These are phyloP conservation scores for Drosophila cracens DNA, from an alignment of 2,888 invertebrate genomes.

Conservation along the genomic window DNA sequence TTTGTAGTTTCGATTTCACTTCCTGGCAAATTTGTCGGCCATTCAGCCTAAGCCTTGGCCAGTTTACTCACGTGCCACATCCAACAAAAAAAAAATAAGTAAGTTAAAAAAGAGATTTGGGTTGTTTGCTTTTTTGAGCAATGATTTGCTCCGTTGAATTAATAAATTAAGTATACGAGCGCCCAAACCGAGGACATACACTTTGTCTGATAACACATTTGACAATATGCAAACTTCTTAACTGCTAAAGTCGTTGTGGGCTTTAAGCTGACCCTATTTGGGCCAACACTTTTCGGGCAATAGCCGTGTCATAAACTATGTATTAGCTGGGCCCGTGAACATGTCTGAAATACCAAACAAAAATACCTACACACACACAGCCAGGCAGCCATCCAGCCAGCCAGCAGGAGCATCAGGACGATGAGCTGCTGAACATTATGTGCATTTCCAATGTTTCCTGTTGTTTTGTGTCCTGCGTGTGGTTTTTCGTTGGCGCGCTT, in stretches of 20 bases:
- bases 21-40: slow-evolving; percentile 28
- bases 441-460: slow-evolving; percentile 45
- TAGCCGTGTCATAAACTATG: slow-evolving; percentile 77
- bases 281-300: slow-evolving; percentile 67
- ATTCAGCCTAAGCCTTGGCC: slow-evolving; percentile 40
- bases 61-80: slow-evolving; percentile 65
- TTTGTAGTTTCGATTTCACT: slow-evolving; percentile 72
- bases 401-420: slow-evolving; percentile 1
- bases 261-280: slow-evolving; percentile 60
- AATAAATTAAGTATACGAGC: slow-evolving; percentile 70
- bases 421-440: slow-evolving; percentile 47
- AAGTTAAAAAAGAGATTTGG: slow-evolving; percentile 14
- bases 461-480: slow-evolving; percentile 33
- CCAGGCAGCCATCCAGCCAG: slow-evolving; percentile 5
- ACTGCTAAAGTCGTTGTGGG: neutral
- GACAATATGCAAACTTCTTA: slow-evolving; percentile 42
- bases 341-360: slow-evolving; percentile 74
- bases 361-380: slow-evolving; percentile 59
- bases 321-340: slow-evolving; percentile 69
- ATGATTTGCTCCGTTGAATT: slow-evolving; percentile 78
- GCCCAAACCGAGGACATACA: neutral
- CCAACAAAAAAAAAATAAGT: neutral
- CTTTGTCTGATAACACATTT: slow-evolving; percentile 2
- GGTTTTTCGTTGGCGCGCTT: slow-evolving; percentile 32
- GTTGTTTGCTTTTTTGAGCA: slow-evolving; percentile 34